These are phyloP conservation scores for Protomyctophum bolini DNA, from an alignment of 2,113 vertebrate species.

Conservation along the genomic window DNA sequence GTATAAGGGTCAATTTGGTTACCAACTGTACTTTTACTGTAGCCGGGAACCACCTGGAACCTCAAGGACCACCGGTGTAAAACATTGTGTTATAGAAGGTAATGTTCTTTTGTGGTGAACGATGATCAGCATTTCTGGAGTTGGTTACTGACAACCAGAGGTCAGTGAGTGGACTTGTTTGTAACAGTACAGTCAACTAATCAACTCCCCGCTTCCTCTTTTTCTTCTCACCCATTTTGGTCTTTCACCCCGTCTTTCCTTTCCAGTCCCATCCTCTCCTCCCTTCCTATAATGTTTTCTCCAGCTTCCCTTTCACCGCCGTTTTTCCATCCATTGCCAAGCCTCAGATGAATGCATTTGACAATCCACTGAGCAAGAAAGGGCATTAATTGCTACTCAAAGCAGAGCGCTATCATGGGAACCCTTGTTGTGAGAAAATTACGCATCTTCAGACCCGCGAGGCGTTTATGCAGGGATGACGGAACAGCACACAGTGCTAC, in stretches of 20 bases:
- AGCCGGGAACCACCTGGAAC: too few species aligned
- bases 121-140: too few species aligned
- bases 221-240: neutral
- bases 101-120: too few species aligned
- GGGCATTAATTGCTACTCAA: constrained; percentile 81
- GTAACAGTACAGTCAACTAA: too few species aligned
- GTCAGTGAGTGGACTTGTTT: constrained; percentile 17
- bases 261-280: neutral
- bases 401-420: constrained; percentile 75
- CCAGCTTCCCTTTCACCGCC: neutral
- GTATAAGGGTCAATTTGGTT: too few species aligned
- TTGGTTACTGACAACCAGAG: constrained; percentile 22
- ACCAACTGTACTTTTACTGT: too few species aligned
- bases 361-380: constrained; percentile 80
- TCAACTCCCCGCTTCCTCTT: neutral
- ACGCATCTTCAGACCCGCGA: constrained; percentile 60
- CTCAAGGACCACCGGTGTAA: too few species aligned
- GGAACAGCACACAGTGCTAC: constrained; percentile 37
- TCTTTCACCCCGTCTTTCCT: neutral
- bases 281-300: neutral
- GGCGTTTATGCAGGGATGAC: constrained; percentile 52
- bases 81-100: too few species aligned
- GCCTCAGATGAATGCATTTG: constrained; percentile 76
- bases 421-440: constrained; percentile 74
- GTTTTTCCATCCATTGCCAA: constrained; percentile 48